These are phyloP conservation scores for Calidris pygmaea DNA, from an alignment of 2,113 vertebrate species.

Conservation along the genomic window DNA sequence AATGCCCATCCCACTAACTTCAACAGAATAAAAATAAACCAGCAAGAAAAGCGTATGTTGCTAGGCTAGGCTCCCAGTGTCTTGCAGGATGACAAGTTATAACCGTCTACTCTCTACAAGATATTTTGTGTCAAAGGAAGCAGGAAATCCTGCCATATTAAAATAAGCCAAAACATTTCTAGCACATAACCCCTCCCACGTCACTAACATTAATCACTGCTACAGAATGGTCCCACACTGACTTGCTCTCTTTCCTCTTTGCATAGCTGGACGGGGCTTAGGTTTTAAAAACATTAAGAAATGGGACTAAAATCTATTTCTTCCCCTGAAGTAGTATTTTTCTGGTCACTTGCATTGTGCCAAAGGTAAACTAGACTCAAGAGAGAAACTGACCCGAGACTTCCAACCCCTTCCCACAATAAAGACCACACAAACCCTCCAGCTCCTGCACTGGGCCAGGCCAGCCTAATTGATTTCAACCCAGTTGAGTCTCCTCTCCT, in stretches of 20 bases:
- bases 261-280: not conserved
- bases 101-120: not conserved
- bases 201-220: not conserved
- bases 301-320: not conserved
- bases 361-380: not conserved
- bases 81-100: not conserved
- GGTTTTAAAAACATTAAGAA: not conserved
- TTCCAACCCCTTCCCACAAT: not conserved
- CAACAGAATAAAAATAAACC: not conserved
- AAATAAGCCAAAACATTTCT: not conserved
- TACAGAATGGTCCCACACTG: not conserved
- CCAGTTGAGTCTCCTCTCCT: not conserved
- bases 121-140: not conserved
- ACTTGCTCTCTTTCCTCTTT: not conserved
- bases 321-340: not conserved
- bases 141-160: not conserved
- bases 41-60: not conserved
- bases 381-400: not conserved
- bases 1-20: not conserved
- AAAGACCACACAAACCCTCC: not conserved
- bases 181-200: not conserved
- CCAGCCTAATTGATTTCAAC: not conserved
- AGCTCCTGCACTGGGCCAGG: not conserved
- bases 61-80: not conserved
- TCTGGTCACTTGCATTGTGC: not conserved